These are phyloP conservation scores for Polymixis flavicincta DNA, from an alignment of 2,888 invertebrate genomes.

Conservation along the genomic window DNA sequence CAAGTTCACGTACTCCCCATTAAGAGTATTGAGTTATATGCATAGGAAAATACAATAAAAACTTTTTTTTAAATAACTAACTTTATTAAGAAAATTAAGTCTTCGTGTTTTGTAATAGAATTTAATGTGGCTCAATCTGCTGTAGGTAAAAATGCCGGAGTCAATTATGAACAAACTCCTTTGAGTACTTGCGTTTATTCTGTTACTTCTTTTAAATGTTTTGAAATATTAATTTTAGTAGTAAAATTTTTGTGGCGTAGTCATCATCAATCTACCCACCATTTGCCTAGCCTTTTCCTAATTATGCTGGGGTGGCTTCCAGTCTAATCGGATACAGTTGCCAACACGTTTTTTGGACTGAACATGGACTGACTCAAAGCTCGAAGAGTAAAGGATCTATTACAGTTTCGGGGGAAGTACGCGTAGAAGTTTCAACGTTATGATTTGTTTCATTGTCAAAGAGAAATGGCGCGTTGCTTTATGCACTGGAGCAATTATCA, in stretches of 20 bases:
- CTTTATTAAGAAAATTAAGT: too few relatives aligned
- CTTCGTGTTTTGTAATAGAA: too few relatives aligned
- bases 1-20: too few relatives aligned
- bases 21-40: too few relatives aligned
- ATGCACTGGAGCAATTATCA: background rate
- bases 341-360: background rate
- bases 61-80: too few relatives aligned
- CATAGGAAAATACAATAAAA: too few relatives aligned
- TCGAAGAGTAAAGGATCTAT: background rate
- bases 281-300: background rate
- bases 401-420: background rate
- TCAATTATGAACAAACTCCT: too few relatives aligned
- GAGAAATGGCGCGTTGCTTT: background rate
- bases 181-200: too few relatives aligned
- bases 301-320: too few relatives aligned
- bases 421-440: background rate
- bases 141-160: too few relatives aligned
- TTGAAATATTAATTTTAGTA: background rate
- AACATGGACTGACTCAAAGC: background rate
- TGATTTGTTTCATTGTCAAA: background rate
- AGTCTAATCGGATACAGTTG: background rate
- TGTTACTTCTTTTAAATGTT: background rate
- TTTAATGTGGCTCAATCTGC: too few relatives aligned
- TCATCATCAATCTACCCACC: background rate
- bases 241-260: too few relatives aligned